Conservation (phyloP, 2,888 invertebrate genomes). For the Drosophila silvestris region DNA sequence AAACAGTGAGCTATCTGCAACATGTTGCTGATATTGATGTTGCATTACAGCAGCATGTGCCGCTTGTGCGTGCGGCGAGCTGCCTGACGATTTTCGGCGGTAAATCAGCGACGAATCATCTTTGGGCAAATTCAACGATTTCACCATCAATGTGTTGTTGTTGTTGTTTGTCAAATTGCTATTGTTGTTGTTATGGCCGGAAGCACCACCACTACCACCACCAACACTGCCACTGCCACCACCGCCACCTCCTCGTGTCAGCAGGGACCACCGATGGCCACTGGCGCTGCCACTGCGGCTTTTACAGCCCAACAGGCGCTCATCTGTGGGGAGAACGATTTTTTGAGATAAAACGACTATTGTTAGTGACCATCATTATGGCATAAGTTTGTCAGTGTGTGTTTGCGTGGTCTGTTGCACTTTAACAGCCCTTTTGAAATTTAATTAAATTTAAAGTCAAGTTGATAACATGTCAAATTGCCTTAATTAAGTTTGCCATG, state of each 20-base stretch:
- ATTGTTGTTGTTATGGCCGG: constrained; percentile 72
- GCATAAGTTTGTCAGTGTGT: neutral
- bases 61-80: constrained; percentile 76
- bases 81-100: constrained; percentile 84
- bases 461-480: constrained; percentile 39
- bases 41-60: constrained; percentile 47
- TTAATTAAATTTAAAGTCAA: constrained; percentile 44
- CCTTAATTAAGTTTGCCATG: constrained; percentile 52
- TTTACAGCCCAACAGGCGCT: constrained; percentile 67
- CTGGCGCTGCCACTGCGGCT: constrained; percentile 73
- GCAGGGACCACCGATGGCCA: constrained; percentile 82
- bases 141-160: constrained; percentile 78
- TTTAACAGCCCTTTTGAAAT: constrained; percentile 15
- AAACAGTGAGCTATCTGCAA: constrained; percentile 70
- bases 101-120: constrained; percentile 83
- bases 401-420: neutral
- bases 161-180: constrained; percentile 75
- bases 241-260: constrained; percentile 62
- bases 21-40: constrained; percentile 54
- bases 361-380: constrained; percentile 31
- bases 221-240: constrained; percentile 17
- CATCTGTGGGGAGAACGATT: constrained; percentile 56
- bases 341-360: constrained; percentile 28
- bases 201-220: constrained; percentile 16
- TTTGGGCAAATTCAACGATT: constrained; percentile 83